Base-by-base conservation (phyloP, 2,797 vertebrate genomes). In the Scolopax bukidnonensis region DNA sequence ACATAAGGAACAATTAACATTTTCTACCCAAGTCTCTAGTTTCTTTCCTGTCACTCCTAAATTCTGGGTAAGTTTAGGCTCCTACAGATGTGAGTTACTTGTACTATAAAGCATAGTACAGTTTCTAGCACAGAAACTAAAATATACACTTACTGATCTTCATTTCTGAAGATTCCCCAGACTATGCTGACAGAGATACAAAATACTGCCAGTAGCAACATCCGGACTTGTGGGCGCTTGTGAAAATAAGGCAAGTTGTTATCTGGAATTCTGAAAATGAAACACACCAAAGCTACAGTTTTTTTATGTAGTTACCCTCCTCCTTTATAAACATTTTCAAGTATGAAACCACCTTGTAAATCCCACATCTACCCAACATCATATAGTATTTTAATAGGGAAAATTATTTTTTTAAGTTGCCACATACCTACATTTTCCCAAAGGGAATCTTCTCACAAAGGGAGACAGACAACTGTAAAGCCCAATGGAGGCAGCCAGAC, bases 401-500 rank as follows among this genome's bases (percentile, higher is more conserved):
- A 41, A 41, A 41, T 41, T 41, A 41, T 41, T 41, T 41, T 41
- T 17, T 41, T 41, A 41, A 16, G 41, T 63, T 76, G n/a, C 92
- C 97, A 87, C 94, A 9, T 96, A 99, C 99, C 99, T 99, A 98
- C 99, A 99, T 77, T 98, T 98, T 90, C 99, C 98, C 78, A 98
- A 98, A 3, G 99, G 99, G 71, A 99, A 96, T 94, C 99, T 98
- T 94, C 98, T 98, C 47, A 99, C 98, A 6, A 99, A 98, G 3
- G 99, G 99, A 89, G 98, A 99, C 71, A 99, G 98, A 50, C 99
- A 99, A 97, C 99, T 99, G 97, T 99, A 99, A 57, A 99, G 98
- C 38, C 99, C 99, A 4, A 99, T 98, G 8, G 99, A 99, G 11
- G 99, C 99, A 27, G 99, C 99, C 98, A 99, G 80, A 83, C 99